These are phyloP conservation scores for Keiferia lycopersicella DNA, from an alignment of 2,888 invertebrate species.

Conservation along the genomic window DNA sequence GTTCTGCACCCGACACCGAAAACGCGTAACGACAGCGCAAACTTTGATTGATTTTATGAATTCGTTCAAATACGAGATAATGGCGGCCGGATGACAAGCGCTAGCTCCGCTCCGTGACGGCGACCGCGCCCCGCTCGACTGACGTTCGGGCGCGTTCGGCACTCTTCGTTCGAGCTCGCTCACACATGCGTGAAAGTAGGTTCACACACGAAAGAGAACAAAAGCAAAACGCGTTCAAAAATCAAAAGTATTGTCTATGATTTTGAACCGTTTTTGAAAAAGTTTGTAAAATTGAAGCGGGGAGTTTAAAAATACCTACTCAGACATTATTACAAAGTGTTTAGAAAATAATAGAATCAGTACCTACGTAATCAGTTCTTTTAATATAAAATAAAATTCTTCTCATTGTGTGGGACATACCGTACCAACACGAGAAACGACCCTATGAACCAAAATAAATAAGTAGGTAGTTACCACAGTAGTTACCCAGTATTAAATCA, in stretches of 20 bases:
- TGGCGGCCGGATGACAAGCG: constrained; percentile 83
- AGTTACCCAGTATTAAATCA: too few species aligned
- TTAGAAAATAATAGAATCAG: too few species aligned
- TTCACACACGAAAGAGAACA: constrained; percentile 64
- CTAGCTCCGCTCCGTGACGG: constrained; percentile 81
- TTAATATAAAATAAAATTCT: too few species aligned
- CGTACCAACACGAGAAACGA: too few species aligned
- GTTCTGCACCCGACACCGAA: constrained; percentile 56
- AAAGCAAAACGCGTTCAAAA: constrained; percentile 50
- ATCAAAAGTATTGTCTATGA: constrained; percentile 29
- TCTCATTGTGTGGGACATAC: too few species aligned
- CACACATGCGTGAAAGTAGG: constrained; percentile 74
- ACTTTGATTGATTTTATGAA: constrained; percentile 77
- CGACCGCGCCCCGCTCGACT: constrained; percentile 83
- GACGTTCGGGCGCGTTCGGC: constrained; percentile 77
- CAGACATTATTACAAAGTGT: too few species aligned
- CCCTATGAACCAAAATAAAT: too few species aligned
- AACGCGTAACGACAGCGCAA: constrained; percentile 66
- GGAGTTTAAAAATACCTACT: not conserved
- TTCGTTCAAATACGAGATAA: constrained; percentile 82
- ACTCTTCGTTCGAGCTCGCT: constrained; percentile 74
- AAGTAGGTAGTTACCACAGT: too few species aligned
- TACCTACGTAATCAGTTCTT: too few species aligned
- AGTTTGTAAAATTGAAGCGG: not conserved
- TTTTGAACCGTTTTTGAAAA: constrained; percentile 19